Evolutionary conservation across 2,888 invertebrate species (phyloP).

Genomic region (Troilus luridus): DNA sequence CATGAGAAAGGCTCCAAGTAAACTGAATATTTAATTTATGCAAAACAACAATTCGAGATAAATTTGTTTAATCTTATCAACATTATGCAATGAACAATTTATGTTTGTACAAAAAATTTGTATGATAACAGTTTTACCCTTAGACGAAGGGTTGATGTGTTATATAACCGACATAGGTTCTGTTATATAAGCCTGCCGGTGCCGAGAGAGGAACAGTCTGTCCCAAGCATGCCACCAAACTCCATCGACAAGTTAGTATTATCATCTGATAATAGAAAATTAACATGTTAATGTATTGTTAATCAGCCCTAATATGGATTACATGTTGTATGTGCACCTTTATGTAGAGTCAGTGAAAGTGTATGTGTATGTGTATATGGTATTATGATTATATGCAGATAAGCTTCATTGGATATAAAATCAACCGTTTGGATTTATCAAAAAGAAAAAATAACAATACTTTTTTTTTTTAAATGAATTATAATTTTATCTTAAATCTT

Average conservation of each 20-base stretch:
- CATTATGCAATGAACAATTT: neutral
- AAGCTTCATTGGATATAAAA: too few species aligned
- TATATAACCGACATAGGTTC: conserved; percentile 11
- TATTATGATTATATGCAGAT: neutral
- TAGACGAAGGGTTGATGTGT: neutral
- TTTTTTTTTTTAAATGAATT: too few species aligned
- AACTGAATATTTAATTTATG: neutral
- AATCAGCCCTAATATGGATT: neutral
- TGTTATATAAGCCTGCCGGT: neutral
- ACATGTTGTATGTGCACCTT: neutral
- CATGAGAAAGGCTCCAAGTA: neutral
- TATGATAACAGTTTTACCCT: neutral
- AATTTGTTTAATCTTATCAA: neutral
- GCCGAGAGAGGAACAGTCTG: neutral
- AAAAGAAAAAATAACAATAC: too few species aligned
- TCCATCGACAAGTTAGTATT: conserved; percentile 42
- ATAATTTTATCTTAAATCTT: too few species aligned
- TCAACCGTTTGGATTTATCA: too few species aligned
- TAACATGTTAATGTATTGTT: neutral
- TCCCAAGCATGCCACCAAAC: conserved; percentile 30
- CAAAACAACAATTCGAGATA: neutral
- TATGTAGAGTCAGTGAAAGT: conserved; percentile 4
- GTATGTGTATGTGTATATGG: neutral
- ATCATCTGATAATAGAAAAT: conserved; percentile 15
- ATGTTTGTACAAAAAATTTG: neutral